Conservation (phyloP, 2,888 invertebrate species). For the Mycalesis mineus region DNA sequence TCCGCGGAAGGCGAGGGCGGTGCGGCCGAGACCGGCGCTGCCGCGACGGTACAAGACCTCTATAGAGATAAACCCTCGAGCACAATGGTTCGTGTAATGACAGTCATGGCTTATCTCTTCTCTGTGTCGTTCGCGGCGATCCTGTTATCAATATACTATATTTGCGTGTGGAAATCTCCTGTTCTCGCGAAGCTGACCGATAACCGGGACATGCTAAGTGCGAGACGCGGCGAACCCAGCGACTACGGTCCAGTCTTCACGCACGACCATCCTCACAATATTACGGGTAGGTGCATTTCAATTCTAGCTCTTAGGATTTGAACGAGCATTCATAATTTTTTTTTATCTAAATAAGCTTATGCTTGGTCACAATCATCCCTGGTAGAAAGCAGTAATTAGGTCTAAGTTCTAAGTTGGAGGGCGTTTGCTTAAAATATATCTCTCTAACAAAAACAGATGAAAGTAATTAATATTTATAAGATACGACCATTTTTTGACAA, state of each 20-base stretch:
- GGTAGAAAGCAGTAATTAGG: no score
- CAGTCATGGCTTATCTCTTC: conserved; percentile 88
- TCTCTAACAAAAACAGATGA: no score
- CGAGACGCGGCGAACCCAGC: conserved; percentile 33
- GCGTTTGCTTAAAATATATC: no score
- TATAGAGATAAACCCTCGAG: conserved; percentile 65
- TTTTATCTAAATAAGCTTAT: no score
- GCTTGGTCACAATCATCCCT: no score
- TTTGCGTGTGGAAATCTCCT: conserved; percentile 87
- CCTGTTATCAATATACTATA: conserved; percentile 87
- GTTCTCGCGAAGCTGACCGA: conserved; percentile 62
- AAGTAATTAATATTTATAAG: no score
- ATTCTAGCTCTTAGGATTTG: neutral
- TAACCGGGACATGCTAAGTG: conserved; percentile 36
- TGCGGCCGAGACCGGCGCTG: conserved; percentile 50
- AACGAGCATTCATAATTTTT: neutral
- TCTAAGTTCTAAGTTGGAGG: no score
- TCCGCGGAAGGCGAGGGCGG: conserved; percentile 55
- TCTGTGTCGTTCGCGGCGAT: conserved; percentile 93
- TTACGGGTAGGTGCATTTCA: conserved; percentile 30
- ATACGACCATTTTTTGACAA: no score
- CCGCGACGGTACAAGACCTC: conserved; percentile 51
- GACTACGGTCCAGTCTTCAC: conserved; percentile 34
- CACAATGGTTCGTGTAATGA: conserved; percentile 81
- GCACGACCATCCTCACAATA: conserved; percentile 28